Evolutionary conservation across 2,797 vertebrate species (phyloP).

Genomic region (Myotis planiceps): DNA sequence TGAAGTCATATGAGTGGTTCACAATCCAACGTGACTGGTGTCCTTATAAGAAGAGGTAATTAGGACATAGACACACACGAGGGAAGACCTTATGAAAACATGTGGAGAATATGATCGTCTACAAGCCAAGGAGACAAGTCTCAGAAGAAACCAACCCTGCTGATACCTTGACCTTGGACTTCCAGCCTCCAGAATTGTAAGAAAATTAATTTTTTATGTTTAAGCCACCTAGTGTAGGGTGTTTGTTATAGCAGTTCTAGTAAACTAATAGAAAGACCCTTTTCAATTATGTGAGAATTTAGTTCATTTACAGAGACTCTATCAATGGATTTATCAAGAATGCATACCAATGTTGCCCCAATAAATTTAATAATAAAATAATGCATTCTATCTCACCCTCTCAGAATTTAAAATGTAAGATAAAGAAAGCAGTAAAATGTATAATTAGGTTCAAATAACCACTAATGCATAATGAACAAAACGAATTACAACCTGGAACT

Average conservation of each 20-base stretch:
- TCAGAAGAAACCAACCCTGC: neutral
- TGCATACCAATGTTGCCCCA: neutral
- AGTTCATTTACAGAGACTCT: neutral
- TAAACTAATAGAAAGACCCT: neutral
- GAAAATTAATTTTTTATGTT: neutral
- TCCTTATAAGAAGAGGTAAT: neutral
- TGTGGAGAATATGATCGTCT: neutral
- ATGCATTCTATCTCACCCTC: neutral
- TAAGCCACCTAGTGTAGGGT: neutral
- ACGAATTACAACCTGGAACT: neutral
- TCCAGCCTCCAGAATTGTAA: neutral
- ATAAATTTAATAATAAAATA: neutral
- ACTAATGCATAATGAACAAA: neutral
- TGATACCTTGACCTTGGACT: neutral
- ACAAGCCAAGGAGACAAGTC: neutral
- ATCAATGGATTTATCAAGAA: neutral
- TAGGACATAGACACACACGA: accelerated
- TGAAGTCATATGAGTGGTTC: neutral
- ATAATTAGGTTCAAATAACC: neutral
- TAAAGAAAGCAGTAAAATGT: neutral
- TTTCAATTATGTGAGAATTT: neutral
- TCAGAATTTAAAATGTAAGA: neutral
- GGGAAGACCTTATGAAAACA: neutral
- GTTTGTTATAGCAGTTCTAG: neutral
- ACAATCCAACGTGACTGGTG: neutral